Evolutionary conservation across 2,888 invertebrate genomes (phyloP), one percentile per base, ranked within the genome.

Genomic region (Charanyca ferruginea): DNA sequence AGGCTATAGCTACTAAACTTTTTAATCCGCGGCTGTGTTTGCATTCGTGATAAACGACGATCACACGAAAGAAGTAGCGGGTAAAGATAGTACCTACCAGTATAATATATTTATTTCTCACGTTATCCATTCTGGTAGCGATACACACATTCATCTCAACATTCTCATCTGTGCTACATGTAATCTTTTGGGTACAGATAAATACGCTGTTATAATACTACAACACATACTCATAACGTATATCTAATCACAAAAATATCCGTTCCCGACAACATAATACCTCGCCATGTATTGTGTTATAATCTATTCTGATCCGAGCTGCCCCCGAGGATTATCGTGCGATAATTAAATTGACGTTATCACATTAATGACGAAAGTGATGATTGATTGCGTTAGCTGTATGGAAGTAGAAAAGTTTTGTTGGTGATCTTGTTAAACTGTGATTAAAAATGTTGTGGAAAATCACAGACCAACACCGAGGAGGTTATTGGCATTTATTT

Each of bases 331-430:
- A 83, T 83, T 79, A 79, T 66, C 71, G 55, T 28, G 48, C 59
- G 47, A 76, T 79, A 73, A 78, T 68, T 66, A 80, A 77, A 80
- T 73, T 75, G 77, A 64, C 74, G 63, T 75, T 81, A 79, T 71
- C 73, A 45, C 72, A 54, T 73, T 80, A 81, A 83, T 81, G 77
- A 68, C 44, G 60, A 70, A 71, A 70, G 63, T 78, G 74, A 77
- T 85, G 85, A 85, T 85, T 76, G 83, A 84, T 84, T 32, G 35
- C 60, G 45, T 59, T 63, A 47, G 61, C 59, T 66, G 58, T 25
- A 28, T 45, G 16, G n/a, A 2, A 35, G 25, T n/a, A 7, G 4
- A n/a, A 49, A 70, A 70, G 49, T 75, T 70, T 53, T 35, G 28
- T 18, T n/a, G 41, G 41, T 16, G 20, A 66, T 66, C 48, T 66